phyloP scores from a whole-genome alignment of 2,797 vertebrate species.

The Iguana delicatissima region DNA sequence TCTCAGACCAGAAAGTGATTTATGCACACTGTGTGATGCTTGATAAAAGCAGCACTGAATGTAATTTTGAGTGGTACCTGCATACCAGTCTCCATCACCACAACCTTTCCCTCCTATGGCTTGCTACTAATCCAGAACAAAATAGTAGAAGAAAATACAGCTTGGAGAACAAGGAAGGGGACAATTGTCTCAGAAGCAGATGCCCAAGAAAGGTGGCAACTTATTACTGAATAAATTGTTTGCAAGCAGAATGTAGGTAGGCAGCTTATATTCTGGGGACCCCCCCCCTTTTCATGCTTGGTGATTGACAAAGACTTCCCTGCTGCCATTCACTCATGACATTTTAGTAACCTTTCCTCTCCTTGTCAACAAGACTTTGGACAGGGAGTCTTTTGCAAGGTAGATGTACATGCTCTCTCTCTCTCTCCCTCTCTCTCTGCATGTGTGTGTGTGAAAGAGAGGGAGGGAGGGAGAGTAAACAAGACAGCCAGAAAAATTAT shows the following conservation, averaged over 20 bases:
- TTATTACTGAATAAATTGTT: neutral
- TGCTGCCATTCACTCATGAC: conserved; percentile 46
- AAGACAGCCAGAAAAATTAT: neutral
- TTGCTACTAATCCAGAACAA: conserved; percentile 18
- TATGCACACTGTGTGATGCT: conserved; percentile 12
- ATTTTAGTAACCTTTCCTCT: conserved; percentile 54
- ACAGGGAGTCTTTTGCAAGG: conserved; percentile 43
- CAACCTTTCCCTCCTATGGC: neutral
- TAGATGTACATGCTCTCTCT: neutral
- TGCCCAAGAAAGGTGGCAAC: neutral
- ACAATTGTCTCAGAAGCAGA: neutral
- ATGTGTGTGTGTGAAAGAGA: neutral
- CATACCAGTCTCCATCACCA: neutral
- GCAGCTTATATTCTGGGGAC: neutral
- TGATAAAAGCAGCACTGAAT: conserved; percentile 14
- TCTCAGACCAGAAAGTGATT: neutral
- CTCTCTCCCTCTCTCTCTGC: no score
- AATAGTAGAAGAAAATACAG: neutral
- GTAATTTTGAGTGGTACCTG: neutral
- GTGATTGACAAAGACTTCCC: conserved; percentile 59
- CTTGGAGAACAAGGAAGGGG: conserved; percentile 3
- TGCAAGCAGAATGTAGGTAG: neutral
- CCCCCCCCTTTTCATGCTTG: neutral
- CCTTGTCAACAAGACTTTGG: conserved; percentile 56
- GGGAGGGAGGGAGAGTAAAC: neutral